Conservation (phyloP, 2,888 invertebrate species). For the Seira ritae region DNA sequence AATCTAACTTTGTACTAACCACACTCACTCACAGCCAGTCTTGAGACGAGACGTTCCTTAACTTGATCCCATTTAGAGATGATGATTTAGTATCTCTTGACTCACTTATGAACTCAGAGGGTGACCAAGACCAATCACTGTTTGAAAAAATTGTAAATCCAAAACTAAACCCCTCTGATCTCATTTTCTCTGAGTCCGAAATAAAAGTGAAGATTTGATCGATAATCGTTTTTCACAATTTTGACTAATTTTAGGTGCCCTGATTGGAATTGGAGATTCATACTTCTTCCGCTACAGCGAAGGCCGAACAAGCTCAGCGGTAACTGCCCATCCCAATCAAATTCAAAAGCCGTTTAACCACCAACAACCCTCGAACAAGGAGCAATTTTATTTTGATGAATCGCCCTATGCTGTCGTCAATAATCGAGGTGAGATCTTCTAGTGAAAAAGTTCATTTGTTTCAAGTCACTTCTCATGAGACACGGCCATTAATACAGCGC, state of each 20-base stretch:
- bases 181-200: background rate
- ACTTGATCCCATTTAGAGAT: slow-evolving; percentile 23
- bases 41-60: too few relatives aligned
- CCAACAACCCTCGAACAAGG: slow-evolving; percentile 63
- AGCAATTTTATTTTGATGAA: slow-evolving; percentile 65
- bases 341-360: slow-evolving; percentile 78
- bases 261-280: slow-evolving; percentile 92
- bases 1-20: too few relatives aligned
- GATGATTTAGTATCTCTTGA: slow-evolving; percentile 13
- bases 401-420: slow-evolving; percentile 70
- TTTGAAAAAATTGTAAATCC: too few relatives aligned
- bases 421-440: slow-evolving; percentile 57
- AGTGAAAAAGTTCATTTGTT: slow-evolving; percentile 42
- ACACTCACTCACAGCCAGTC: too few relatives aligned
- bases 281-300: slow-evolving; percentile 92
- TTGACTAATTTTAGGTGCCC: slow-evolving; percentile 82
- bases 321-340: slow-evolving; percentile 81
- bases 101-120: background rate
- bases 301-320: slow-evolving; percentile 86
- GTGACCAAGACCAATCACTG: too few relatives aligned
- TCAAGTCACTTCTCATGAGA: slow-evolving; percentile 39
- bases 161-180: too few relatives aligned
- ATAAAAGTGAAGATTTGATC: background rate
- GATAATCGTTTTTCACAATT: background rate
- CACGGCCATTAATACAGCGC: slow-evolving; percentile 15